phyloP scores from a whole-genome alignment of 2,113 vertebrate species.

The Lampris megalopsis region DNA sequence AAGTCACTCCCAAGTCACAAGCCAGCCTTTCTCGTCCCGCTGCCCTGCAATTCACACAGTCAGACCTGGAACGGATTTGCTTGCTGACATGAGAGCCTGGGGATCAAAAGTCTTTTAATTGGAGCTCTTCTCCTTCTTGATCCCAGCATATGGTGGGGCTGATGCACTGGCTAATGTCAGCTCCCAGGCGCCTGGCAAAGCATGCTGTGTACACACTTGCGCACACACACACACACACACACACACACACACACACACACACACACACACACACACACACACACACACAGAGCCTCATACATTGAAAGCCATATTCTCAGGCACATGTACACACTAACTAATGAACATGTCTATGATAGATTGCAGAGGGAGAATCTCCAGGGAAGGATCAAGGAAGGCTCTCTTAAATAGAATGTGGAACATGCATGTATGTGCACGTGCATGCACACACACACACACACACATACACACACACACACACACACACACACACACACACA shows the following conservation, averaged over 20 bases:
- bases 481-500: not conserved
- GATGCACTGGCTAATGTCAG: constrained; percentile 65
- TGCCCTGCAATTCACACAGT: no score
- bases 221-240: constrained; percentile 39
- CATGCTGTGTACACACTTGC: constrained; percentile 14
- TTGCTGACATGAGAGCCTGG: constrained; percentile 6
- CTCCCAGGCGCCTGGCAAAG: constrained; percentile 58
- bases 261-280: constrained; percentile 22
- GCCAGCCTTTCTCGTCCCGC: no score
- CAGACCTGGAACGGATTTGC: not conserved
- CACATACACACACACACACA: constrained; percentile 5
- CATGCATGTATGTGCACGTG: constrained; percentile 13
- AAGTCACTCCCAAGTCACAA: no score
- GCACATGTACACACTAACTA: constrained; percentile 36
- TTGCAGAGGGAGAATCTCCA: constrained; percentile 50
- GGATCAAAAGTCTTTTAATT: constrained; percentile 69
- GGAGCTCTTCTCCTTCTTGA: constrained; percentile 52
- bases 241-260: constrained; percentile 2
- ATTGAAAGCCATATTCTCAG: not conserved
- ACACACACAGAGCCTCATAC: not conserved
- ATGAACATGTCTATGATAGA: constrained; percentile 74
- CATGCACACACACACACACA: not conserved
- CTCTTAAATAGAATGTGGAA: constrained; percentile 51
- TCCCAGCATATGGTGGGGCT: constrained; percentile 66
- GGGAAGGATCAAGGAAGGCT: constrained; percentile 46